Conservation (phyloP, 92 coral and sea anemone species). For the Umimayanthus chanpuru region DNA sequence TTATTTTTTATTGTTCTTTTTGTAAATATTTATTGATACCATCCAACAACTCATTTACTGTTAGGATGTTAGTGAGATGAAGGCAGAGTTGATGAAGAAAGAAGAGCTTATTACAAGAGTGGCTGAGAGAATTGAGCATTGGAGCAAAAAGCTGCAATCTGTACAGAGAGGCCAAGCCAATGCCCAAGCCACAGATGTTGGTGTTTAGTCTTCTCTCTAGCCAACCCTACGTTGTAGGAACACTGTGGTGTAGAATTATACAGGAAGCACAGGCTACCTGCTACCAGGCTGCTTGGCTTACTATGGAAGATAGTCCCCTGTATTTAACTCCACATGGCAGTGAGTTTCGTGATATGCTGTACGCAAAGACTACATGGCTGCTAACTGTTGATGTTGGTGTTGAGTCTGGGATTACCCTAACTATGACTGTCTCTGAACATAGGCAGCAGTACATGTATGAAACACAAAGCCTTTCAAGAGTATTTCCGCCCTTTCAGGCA, state of each 20-base stretch:
- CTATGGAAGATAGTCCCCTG: not conserved
- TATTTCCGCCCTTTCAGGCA: too few species aligned
- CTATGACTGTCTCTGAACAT: too few species aligned
- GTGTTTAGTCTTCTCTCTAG: not conserved
- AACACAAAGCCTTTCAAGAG: too few species aligned
- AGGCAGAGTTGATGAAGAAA: constrained; percentile 74
- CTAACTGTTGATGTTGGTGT: too few species aligned
- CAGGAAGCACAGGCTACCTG: not conserved
- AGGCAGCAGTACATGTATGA: too few species aligned
- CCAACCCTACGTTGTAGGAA: not conserved
- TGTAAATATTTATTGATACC: too few species aligned
- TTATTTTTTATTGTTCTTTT: too few species aligned
- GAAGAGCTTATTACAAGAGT: constrained; percentile 66
- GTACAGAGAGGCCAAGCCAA: constrained; percentile 63
- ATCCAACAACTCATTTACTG: not conserved
- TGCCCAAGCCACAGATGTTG: constrained; percentile 32
- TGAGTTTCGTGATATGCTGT: too few species aligned
- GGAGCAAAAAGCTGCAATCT: constrained; percentile 65
- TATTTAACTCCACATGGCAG: not conserved
- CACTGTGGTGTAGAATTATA: not conserved
- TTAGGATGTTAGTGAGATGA: constrained; percentile 71
- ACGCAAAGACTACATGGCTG: too few species aligned
- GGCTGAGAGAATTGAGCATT: constrained; percentile 60
- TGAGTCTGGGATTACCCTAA: too few species aligned
- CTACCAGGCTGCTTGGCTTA: not conserved